Conservation (phyloP, 37 sponge, comb jelly and placozoan genomes). For the Dysidea cf. avara region DNA sequence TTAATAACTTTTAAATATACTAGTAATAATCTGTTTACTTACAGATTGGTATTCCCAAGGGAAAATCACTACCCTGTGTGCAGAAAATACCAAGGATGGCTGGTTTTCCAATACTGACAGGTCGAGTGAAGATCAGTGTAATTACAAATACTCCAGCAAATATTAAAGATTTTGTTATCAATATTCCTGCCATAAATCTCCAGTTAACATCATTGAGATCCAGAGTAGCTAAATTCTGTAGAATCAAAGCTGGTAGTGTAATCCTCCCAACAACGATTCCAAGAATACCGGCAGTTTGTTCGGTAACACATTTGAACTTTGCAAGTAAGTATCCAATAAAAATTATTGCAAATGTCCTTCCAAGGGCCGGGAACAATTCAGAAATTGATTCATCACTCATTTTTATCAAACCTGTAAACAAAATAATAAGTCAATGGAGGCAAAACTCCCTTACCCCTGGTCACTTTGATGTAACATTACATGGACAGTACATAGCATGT, state of each 20-base stretch:
- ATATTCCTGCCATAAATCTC: conserved; percentile 54
- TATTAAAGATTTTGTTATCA: conserved; percentile 53
- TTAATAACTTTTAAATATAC: too few species aligned
- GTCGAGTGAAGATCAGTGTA: conserved; percentile 32
- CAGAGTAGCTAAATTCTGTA: conserved; percentile 55
- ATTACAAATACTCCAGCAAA: conserved; percentile 41
- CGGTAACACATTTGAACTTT: conserved; percentile 44
- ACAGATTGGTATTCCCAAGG: conserved; percentile 74
- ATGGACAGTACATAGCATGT: too few species aligned
- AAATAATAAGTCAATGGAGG: too few species aligned
- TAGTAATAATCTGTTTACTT: too few species aligned
- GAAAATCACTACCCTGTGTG: conserved; percentile 71
- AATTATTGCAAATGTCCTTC: conserved; percentile 63
- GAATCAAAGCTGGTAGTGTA: conserved; percentile 60
- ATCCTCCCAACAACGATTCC: conserved; percentile 49
- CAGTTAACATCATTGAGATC: conserved; percentile 47
- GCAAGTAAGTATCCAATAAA: conserved; percentile 64
- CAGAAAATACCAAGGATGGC: conserved; percentile 67
- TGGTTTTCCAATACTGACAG: conserved; percentile 39
- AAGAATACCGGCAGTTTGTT: conserved; percentile 43
- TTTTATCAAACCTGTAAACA: too few species aligned
- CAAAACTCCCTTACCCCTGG: too few species aligned
- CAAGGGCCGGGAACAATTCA: conserved; percentile 72
- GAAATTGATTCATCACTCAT: too few species aligned
- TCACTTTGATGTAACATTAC: too few species aligned